A percentile compares a stretch with the other conserved stretches of the same genome.
Conservation (phyloP, 2,888 invertebrate genomes). For the Macaria liturata region DNA sequence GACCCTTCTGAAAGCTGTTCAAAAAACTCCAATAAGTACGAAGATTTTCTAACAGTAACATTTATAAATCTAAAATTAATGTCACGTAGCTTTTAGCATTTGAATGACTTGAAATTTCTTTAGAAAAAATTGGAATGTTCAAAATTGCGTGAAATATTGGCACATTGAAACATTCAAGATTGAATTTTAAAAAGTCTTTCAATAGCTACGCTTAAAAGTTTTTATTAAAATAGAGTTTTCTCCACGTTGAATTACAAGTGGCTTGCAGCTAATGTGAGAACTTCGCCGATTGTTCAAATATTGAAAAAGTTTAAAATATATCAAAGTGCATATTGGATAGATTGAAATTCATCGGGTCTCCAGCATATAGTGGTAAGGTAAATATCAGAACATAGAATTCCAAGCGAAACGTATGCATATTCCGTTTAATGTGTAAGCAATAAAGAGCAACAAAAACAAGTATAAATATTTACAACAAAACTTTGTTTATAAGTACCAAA, state of each 20-base stretch:
- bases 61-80: neutral
- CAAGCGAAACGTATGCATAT: no score
- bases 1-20: no score
- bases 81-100: constrained; percentile 6
- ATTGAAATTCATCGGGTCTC: no score
- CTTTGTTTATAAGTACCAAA: no score
- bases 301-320: constrained; percentile 1
- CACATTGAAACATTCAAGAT: neutral
- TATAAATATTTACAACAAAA: no score
- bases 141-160: constrained; percentile 9
- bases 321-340: no score
- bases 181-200: constrained; percentile 13
- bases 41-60: neutral
- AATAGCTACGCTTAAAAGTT: constrained; percentile 3
- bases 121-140: constrained; percentile 2
- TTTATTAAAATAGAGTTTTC: constrained; percentile 13
- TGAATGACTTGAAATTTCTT: neutral
- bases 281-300: neutral
- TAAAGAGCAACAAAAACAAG: no score
- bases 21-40: no score
- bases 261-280: constrained; percentile 12
- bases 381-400: no score
- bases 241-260: constrained; percentile 5
- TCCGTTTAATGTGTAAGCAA: no score
- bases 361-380: no score